Evolutionary conservation across 2,113 vertebrate species (phyloP), one percentile per base, ranked within the genome.

Genomic region (Rhinogobius similis): DNA sequence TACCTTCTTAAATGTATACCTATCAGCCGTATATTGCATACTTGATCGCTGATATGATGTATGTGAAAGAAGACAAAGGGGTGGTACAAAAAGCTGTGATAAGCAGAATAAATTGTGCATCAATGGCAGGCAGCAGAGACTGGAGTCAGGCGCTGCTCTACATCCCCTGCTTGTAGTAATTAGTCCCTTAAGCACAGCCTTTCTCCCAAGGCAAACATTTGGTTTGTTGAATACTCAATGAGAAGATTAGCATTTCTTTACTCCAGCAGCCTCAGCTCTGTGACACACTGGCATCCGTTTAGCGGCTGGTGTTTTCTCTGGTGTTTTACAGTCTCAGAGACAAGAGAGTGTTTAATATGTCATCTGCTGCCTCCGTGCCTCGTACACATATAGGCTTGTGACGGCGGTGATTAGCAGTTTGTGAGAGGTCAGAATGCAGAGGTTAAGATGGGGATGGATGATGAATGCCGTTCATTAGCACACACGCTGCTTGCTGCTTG

Each of bases 401-500:
- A 85, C 82, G 67, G 77, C 61, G 82, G 79, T 69, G 76, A 88
- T 89, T 87, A 88, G 68, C 72, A 43, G 55, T 48, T 50, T 68
- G 67, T 81, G 77, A 77, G 77, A 66, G 81, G 74, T 81, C 81
- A 86, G 68, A 85, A 85, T 82, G 76, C 82, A 66, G 74, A 50
- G 71, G 73, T 84, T 86, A 83, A 89, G 80, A 87, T 79, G 72
- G 67, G 77, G 55, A 44, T 62, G 75, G 78, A 89, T 90, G 87
- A 91, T 89, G 85, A 90, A 91, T 91, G 86, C 76, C 79, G 88
- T 88, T 91, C 88, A 92, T 91, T 91, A 91, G 75, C 73, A 66
- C 58, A 67, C 67, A 72, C 24, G 71, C 67, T 72, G 63, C 74
- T 50, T 68, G 72, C 81, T 76, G 78, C 64, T 50, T 53, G 46